Base-by-base conservation (phyloP, 2,113 vertebrate genomes). In the Alethe diademata region DNA sequence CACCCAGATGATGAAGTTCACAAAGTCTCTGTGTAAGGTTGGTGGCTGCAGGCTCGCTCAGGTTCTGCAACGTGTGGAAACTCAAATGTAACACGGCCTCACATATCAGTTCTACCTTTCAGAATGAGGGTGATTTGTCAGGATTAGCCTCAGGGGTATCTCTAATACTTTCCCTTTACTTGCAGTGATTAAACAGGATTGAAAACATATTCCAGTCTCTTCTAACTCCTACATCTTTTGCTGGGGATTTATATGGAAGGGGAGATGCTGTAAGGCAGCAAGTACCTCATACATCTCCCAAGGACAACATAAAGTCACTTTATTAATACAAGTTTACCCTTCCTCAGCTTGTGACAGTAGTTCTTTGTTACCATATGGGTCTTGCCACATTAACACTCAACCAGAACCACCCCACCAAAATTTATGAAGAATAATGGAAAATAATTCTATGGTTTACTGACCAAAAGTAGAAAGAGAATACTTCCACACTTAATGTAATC, bases 281-380 rank as follows among this genome's bases (percentile, higher is more conserved):
- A 69, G 50, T 36, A 86, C 54, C 82, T 75, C 78, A 81, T 58
- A 45, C 14, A 91, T 91, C 78, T 95, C 70, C 48, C 94, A 96
- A 96, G 94, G 94, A 92, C 96, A 93, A 76, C 57, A 56, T 91
- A 84, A 96, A 96, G 94, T 93, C 93, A 90, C 50, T 88, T 82
- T 47, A 62, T 65, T 88, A 76, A 89, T 28, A 66, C 61, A 56
- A 76, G 56, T 81, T 90, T 54, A 94, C 58, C 67, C 67, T 78
- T 92, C 47, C 42, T 53, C n/a, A 79, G 67, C 42, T 75, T 78
- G 65, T 86, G 81, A 70, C 64, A 24, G 62, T 47, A 78, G 62
- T 47, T 95, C 50, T 92, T 33, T 70, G 51, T 86, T 81, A 81
- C 67, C 35, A 50, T 8, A 5, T 69, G 54, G 36, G 45, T 88